Base-by-base conservation (phyloP, 2,888 invertebrate species). In the Noctua comes region DNA sequence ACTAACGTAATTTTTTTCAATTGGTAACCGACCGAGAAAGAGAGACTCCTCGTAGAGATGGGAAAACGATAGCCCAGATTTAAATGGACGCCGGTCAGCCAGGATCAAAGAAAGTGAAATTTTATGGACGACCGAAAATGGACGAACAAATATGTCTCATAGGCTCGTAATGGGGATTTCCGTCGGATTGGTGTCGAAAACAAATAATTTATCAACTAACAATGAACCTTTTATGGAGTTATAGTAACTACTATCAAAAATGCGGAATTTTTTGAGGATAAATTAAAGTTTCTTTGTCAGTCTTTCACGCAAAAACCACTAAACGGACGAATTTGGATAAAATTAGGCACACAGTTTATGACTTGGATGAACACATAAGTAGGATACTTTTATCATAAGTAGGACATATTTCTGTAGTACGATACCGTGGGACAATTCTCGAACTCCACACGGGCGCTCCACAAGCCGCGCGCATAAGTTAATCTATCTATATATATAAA, bases 31-130 rank as follows among this genome's bases (percentile, higher is more conserved):
- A 79, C 70, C 65, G 70, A 72, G 24, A 77, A 54, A 80, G 77
- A 78, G 40, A 66, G 70, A 68, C 64, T 79, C 68, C 73, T 48
- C 36, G 57, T 31, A 59, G 43, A 80, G 79, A 88, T 87, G 73
- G 79, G 77, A 66, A 82, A 87, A 87, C 70, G 88, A 88, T 88
- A 87, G 59, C 78, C 77, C 73, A 85, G 88, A 82, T 87, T 84
- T 80, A 82, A 87, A 85, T 72, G 80, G 82, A 72, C 62, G 72
- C 76, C 79, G 82, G 82, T 82, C 68, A 27, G 46, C 18, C 13
- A 79, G 82, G 82, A 84, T 87, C 88, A 85, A 81, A 82, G 87
- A 82, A 87, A 88, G 88, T 88, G 88, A 88, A 87, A 84, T 80
- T 87, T 88, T 88, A 88, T 88, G 82, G 84, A 84, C 79, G 73